phyloP scores from a whole-genome alignment of 2,797 vertebrate genomes.

The Sylvia borin region DNA sequence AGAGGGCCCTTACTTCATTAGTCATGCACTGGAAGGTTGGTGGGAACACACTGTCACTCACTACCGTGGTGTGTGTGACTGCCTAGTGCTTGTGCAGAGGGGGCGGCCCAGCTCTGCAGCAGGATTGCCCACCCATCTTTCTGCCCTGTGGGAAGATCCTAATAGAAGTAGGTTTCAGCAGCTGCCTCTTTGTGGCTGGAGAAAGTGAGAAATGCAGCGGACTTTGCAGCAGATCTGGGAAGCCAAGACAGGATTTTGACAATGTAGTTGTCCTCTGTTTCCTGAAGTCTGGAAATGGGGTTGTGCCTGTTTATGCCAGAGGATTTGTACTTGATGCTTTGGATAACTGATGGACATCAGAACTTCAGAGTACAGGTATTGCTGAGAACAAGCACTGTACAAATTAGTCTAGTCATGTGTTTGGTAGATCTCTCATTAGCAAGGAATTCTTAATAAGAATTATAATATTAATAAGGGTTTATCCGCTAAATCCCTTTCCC shows the following conservation, averaged over 20 bases:
- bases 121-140: background rate
- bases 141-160: background rate
- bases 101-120: accelerated
- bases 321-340: background rate
- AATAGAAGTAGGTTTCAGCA: background rate
- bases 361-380: background rate
- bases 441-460: conserved; percentile 11
- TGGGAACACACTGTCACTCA: accelerated
- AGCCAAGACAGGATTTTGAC: background rate
- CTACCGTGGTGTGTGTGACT: accelerated
- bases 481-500: background rate
- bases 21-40: accelerated
- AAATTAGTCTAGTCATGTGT: background rate
- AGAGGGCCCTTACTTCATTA: background rate
- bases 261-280: background rate
- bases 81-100: background rate
- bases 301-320: background rate
- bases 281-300: background rate
- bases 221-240: background rate
- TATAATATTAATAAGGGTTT: background rate
- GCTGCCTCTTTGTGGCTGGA: background rate
- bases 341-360: background rate
- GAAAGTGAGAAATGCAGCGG: background rate
- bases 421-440: background rate
- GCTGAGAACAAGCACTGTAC: background rate